Evolutionary conservation across 2,113 vertebrate species (phyloP).

Genomic region (Corydoras maculifer): DNA sequence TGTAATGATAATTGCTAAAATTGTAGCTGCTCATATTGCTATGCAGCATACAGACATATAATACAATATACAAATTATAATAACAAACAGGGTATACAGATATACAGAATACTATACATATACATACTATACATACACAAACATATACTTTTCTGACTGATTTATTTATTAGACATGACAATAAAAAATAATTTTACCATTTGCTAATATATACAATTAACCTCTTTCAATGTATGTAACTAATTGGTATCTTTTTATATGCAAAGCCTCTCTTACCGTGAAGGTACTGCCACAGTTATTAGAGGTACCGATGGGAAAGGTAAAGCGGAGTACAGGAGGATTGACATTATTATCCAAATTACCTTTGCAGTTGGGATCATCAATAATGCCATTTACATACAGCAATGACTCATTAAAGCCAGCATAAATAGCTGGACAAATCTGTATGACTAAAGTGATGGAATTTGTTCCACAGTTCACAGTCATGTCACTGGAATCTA

Average conservation of each 20-base stretch:
- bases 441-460: conserved; percentile 51
- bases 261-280: conserved; percentile 44
- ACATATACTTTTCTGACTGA: too few relatives aligned
- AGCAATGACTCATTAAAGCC: conserved; percentile 62
- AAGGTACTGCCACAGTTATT: conserved; percentile 56
- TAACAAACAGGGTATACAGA: too few relatives aligned
- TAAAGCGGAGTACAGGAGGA: conserved; percentile 54
- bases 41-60: too few relatives aligned
- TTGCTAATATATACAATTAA: neutral
- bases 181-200: neutral
- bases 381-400: conserved; percentile 47
- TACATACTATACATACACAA: too few relatives aligned
- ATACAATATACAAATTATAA: too few relatives aligned
- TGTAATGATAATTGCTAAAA: too few relatives aligned
- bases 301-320: conserved; percentile 55
- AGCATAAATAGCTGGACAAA: conserved; percentile 57
- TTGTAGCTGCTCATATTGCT: too few relatives aligned
- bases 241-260: neutral
- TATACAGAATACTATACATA: too few relatives aligned
- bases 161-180: neutral
- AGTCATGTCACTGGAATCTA: conserved; percentile 57
- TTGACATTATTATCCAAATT: conserved; percentile 39
- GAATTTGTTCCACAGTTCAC: conserved; percentile 56
- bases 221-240: neutral
- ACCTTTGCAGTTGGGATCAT: conserved; percentile 48